phyloP scores from a whole-genome alignment of 2,888 invertebrate species.

The Dicyrtomina minuta region DNA sequence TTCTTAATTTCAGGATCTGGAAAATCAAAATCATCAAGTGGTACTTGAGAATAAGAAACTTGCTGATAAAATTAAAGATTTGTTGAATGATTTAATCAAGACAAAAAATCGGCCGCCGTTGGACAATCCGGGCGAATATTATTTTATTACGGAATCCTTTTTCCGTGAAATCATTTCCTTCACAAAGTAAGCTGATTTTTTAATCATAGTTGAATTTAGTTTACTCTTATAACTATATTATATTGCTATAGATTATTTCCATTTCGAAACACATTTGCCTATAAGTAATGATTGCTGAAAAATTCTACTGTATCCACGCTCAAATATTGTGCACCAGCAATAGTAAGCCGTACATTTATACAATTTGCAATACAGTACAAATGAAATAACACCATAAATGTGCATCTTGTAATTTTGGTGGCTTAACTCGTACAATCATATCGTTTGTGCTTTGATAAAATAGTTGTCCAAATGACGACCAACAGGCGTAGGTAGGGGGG shows the following conservation, averaged over 20 bases:
- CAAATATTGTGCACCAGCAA: too few species aligned
- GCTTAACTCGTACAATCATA: too few species aligned
- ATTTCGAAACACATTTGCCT: too few species aligned
- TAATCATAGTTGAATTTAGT: constrained; percentile 13
- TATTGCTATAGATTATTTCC: constrained; percentile 9
- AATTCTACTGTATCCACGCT: too few species aligned
- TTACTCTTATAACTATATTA: not conserved
- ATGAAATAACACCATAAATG: too few species aligned
- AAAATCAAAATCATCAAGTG: constrained; percentile 27
- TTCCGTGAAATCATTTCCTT: constrained; percentile 58
- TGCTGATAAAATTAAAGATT: constrained; percentile 42
- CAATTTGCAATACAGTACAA: too few species aligned
- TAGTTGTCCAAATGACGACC: too few species aligned
- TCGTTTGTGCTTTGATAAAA: too few species aligned
- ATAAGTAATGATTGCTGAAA: too few species aligned
- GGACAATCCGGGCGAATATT: constrained; percentile 47
- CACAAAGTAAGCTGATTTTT: constrained; percentile 56
- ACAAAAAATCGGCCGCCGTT: constrained; percentile 36
- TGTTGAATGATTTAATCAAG: constrained; percentile 37
- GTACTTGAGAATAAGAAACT: constrained; percentile 34
- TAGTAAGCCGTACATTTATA: too few species aligned
- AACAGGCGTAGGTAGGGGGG: too few species aligned
- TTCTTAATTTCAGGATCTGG: constrained; percentile 22
- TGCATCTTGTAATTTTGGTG: too few species aligned
- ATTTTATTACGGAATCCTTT: constrained; percentile 56